Base-by-base conservation (phyloP, 1,140 invertebrate genomes). In the Bombus superbus region DNA sequence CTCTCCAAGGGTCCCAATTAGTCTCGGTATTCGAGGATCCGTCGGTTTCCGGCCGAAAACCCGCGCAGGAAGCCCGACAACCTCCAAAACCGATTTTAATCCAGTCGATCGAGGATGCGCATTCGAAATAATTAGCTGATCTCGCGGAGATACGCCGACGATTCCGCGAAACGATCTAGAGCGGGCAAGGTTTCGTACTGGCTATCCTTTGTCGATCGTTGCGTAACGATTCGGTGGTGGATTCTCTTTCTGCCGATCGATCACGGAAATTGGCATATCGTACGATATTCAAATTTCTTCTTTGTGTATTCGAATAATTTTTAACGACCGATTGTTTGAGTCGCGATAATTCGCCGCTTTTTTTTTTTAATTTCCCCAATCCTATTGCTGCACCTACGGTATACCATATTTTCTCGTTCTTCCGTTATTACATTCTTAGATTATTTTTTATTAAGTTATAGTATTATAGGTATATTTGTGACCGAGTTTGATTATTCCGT, bases 71-170 rank as follows among this genome's bases (percentile, higher is more conserved):
- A 53, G 0, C 18, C 18, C 90, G 64, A n/a, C 10, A 64, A n/a
- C 59, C 18, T 35, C 15, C 6, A 38, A 90, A 90, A 81, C 85
- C 83, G 92, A 93, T 93, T 94, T 94, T 93, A 94, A 94, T 94
- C 92, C 92, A 88, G 82, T 69, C 75, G 94, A 95, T 94, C 93
- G 93, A 86, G 93, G 93, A 94, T 92, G 92, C 91, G 93, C 94
- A 95, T 94, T 94, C 93, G 92, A 95, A 95, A 95, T 95, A 95
- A 95, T 95, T 95, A 95, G 94, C 94, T 94, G 94, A 95, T 95
- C 92, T 88, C 86, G 89, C 86, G 83, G 91, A 93, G 94, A 95
- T 95, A 95, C 89, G 89, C 76, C 84, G 91, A 8, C 2, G 18
- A 47, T 92, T 93, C 91, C 92, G 91, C 90, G 92, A 93, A 93